A percentile compares a stretch with the other conserved stretches of the same genome.
phyloP scores from a whole-genome alignment of 1,140 invertebrate species.

The Saccostrea cuccullata region DNA sequence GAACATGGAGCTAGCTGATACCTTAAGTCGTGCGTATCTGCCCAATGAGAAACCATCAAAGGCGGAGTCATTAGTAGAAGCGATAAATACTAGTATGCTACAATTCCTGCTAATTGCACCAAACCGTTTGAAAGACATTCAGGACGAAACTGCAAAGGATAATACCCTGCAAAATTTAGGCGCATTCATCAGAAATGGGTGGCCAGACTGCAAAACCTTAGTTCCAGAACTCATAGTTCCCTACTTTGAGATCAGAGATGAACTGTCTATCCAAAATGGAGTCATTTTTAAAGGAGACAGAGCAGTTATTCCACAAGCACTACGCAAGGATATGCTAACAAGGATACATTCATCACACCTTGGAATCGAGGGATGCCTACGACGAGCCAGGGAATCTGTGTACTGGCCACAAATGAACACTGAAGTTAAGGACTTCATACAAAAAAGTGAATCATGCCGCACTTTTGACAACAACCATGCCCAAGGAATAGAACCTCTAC shows the following conservation, averaged over 20 bases:
- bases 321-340: constrained; percentile 54
- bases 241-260: constrained; percentile 53
- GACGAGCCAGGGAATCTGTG: constrained; percentile 53
- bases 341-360: constrained; percentile 56
- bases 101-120: too few species aligned
- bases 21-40: too few species aligned
- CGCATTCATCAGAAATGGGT: constrained; percentile 9
- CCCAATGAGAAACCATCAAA: too few species aligned
- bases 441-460: constrained; percentile 42
- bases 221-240: too few species aligned
- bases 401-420: constrained; percentile 62
- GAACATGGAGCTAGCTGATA: too few species aligned
- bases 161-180: too few species aligned
- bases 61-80: too few species aligned
- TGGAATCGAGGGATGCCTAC: constrained; percentile 57
- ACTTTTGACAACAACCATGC: constrained; percentile 24
- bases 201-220: constrained; percentile 12
- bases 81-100: too few species aligned
- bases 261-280: constrained; percentile 61
- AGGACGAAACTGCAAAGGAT: too few species aligned
- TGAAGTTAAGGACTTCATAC: constrained; percentile 46
- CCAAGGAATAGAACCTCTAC: too few species aligned
- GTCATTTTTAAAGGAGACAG: constrained; percentile 57
- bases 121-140: too few species aligned
- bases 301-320: constrained; percentile 41